These are phyloP conservation scores for Lepilemur ruficaudatus DNA, from an alignment of 2,797 vertebrate genomes.

Conservation along the genomic window DNA sequence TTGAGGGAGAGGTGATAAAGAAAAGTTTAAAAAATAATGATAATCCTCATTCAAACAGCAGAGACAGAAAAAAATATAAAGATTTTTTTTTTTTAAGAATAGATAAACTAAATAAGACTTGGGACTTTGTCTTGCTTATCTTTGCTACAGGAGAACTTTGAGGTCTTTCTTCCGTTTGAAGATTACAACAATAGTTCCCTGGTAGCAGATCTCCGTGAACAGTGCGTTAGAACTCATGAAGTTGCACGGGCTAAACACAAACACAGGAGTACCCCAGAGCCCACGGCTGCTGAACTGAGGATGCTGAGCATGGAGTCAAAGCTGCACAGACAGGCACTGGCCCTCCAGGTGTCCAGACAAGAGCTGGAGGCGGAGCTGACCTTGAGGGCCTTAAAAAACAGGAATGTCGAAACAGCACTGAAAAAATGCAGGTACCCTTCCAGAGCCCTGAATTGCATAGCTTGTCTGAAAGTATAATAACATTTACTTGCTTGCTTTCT, in stretches of 20 bases:
- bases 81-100: neutral
- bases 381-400: constrained; percentile 87
- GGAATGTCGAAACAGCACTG: constrained; percentile 90
- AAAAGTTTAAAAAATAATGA: neutral
- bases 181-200: constrained; percentile 88
- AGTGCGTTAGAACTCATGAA: constrained; percentile 89
- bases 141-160: constrained; percentile 91
- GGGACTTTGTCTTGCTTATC: neutral
- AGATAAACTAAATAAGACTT: neutral
- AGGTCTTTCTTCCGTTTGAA: constrained; percentile 91
- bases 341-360: constrained; percentile 89
- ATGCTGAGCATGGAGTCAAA: constrained; percentile 83
- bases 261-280: constrained; percentile 54
- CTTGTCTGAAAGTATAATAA: neutral
- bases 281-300: constrained; percentile 79
- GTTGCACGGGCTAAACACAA: constrained; percentile 76
- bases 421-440: constrained; percentile 90
- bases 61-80: neutral
- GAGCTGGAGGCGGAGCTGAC: constrained; percentile 91
- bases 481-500: neutral
- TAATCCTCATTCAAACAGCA: neutral
- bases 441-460: fast-evolving
- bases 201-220: constrained; percentile 88
- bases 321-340: constrained; percentile 88
- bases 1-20: neutral